Conservation (phyloP, 2,113 vertebrate species). For the Neomonachus schauinslandi region DNA sequence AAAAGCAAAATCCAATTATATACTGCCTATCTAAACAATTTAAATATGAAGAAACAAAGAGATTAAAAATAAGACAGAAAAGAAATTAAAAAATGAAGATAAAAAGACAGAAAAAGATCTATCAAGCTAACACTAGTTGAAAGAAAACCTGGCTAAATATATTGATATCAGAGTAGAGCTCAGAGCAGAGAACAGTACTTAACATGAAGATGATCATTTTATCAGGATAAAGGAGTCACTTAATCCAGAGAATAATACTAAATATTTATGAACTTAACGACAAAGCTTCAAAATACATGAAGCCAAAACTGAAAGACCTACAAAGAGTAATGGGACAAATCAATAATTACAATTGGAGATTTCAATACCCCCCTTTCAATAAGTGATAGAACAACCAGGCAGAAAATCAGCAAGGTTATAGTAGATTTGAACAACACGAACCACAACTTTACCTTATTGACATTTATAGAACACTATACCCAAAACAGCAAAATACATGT, state of each 20-base stretch:
- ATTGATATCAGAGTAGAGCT: neutral
- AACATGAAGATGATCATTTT: neutral
- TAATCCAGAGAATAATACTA: neutral
- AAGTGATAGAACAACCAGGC: neutral
- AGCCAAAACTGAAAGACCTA: neutral
- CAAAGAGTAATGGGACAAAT: neutral
- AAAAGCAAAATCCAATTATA: neutral
- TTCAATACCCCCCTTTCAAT: neutral
- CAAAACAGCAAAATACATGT: neutral
- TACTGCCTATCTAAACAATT: neutral
- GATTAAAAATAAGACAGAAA: neutral
- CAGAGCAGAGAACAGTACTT: neutral
- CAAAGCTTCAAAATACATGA: neutral
- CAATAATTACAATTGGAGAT: neutral
- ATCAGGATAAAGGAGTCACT: neutral
- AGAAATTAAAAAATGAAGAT: too few relatives aligned
- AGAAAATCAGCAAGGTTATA: neutral
- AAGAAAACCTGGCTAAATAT: neutral
- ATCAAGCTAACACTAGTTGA: neutral
- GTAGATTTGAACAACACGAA: neutral
- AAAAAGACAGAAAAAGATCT: neutral
- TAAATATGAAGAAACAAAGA: neutral
- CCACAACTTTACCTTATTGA: neutral
- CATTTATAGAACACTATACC: neutral
- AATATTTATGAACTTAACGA: conserved; percentile 1